Base-by-base conservation (phyloP, 2,888 invertebrate genomes). In the Aradus depressus region DNA sequence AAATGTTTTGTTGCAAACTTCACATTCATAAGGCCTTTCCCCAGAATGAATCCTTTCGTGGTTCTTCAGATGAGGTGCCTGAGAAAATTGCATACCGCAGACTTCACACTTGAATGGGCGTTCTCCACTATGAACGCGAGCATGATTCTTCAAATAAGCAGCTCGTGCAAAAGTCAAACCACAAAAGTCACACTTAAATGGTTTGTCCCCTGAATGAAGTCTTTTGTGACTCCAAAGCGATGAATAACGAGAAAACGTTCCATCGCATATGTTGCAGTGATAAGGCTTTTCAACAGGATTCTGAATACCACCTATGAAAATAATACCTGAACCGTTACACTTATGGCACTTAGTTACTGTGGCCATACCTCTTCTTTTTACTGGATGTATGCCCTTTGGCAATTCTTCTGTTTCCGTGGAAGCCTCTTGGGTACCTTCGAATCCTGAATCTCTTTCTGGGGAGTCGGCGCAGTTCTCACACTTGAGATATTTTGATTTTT, bases 21-120 rank as follows among this genome's bases (percentile, higher is more conserved):
- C 88, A 67, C 88, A 89, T 54, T 88, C 86, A 66, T 88, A 88
- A 0, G 88, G 88, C 57, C 87, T 78, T 64, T 88, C 88, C 2
- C 88, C 88, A 26, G 86, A 86, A 67, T 89, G 88, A 51, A 88
- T 88, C 63, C 88, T 75, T 68, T 89, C 88, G 64, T 88, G 88
- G 67, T 88, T 89, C 64, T 88, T 88, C 49, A 89, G 71, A 73
- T 89, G 88, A 2, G 88, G 88, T 50, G 85, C 85, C 64, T 89
- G 88, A 4, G 87, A 87, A 67, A 89, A 88, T 66, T 87, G 87
- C 88, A 88, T 88, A 41, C 88, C 88, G 66, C 88, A 89, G 21
- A 87, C 86, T 64, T 79, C 81, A 69, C 88, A 89, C 67, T 83
- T 83, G 64, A 62, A 66, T 5, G 65, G 65, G 50, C 65, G 63